These are phyloP conservation scores for Euphydryas editha DNA, from an alignment of 2,888 invertebrate genomes.

Conservation along the genomic window DNA sequence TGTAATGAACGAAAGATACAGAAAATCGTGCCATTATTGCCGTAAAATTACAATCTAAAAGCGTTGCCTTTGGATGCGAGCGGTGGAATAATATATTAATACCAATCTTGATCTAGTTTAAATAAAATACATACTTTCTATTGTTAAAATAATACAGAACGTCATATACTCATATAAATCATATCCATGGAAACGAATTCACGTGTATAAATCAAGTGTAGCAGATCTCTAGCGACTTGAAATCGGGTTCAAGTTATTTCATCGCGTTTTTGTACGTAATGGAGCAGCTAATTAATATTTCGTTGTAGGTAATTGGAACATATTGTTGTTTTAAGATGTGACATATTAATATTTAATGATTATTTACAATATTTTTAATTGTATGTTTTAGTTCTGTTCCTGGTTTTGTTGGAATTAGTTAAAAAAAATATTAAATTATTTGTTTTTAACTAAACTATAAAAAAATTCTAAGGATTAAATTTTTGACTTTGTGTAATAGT, in stretches of 20 bases:
- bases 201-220: not conserved
- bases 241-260: conserved; percentile 13
- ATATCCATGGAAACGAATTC: not conserved
- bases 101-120: not conserved
- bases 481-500: no score
- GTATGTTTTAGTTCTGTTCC: not conserved
- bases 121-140: not conserved
- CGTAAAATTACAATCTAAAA: no score
- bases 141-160: not conserved
- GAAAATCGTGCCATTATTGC: no score
- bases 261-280: conserved; percentile 14
- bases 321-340: not conserved
- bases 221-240: conserved; percentile 3
- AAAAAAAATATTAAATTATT: no score
- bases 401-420: not conserved
- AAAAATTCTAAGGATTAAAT: no score
- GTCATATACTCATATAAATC: not conserved
- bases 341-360: not conserved
- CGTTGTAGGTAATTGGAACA: not conserved
- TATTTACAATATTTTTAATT: not conserved
- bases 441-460: no score
- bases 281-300: conserved; percentile 6
- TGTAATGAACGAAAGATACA: no score
- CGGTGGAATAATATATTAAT: no score
- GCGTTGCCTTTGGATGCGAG: no score